A percentile compares a stretch with the other conserved stretches of the same genome.
These are phyloP conservation scores for Pyrgilauda ruficollis DNA, from an alignment of 2,113 vertebrate genomes.

Conservation along the genomic window DNA sequence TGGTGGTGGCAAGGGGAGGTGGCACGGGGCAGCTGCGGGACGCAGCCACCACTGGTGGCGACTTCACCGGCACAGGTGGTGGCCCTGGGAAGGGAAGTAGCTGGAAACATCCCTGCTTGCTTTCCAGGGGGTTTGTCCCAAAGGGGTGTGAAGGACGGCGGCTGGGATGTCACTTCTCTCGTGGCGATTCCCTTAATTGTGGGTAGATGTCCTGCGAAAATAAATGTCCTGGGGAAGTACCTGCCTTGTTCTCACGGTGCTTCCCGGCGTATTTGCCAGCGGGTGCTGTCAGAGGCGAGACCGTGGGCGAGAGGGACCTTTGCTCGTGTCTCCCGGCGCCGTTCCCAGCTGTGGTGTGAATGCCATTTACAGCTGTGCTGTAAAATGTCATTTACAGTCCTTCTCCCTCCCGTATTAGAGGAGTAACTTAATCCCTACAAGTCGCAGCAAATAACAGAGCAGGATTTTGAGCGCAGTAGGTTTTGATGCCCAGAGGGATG, in stretches of 20 bases:
- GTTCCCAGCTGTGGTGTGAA: not conserved
- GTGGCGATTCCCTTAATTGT: fast-evolving
- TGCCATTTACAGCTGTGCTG: not conserved
- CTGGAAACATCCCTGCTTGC: not conserved
- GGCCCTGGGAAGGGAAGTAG: not conserved
- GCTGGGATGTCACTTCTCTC: not conserved
- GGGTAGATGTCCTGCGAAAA: not conserved
- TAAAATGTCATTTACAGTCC: not conserved
- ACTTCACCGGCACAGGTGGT: not conserved
- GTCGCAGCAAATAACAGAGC: not conserved
- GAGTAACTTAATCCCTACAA: not conserved
- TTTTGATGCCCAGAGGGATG: not conserved
- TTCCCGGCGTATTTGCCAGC: not conserved
- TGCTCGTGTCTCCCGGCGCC: fast-evolving
- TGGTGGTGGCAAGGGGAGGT: not conserved
- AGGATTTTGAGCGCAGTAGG: not conserved
- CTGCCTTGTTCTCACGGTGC: not conserved
- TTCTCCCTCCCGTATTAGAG: not conserved
- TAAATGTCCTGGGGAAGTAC: not conserved
- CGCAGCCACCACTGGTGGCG: not conserved
- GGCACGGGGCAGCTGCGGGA: not conserved
- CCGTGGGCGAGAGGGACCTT: not conserved
- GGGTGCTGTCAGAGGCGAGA: not conserved
- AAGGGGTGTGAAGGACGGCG: not conserved
- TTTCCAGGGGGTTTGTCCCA: not conserved